Percentiles rank a stretch among this genome's conserved stretches.
Evolutionary conservation across 1,140 invertebrate genomes (phyloP).

Genomic region (Heterodera schachtii): DNA sequence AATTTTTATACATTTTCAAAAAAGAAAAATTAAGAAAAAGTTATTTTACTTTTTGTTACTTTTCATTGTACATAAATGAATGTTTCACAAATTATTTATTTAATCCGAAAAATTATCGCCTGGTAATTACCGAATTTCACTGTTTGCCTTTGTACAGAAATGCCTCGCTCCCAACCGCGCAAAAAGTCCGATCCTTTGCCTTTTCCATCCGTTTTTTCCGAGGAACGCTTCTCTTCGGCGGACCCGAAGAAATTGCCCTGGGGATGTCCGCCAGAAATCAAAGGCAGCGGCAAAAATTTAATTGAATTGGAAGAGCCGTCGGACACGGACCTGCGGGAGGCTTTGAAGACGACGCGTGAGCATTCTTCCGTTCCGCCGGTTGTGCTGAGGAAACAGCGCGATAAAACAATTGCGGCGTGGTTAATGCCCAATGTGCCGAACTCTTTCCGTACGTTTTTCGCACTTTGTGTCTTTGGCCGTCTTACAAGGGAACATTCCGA

Average conservation of each 20-base stretch:
- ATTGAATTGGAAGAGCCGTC: neutral
- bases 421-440: neutral
- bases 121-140: too few species aligned
- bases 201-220: too few species aligned
- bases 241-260: neutral
- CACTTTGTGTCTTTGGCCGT: too few species aligned
- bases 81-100: too few species aligned
- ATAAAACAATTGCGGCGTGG: neutral
- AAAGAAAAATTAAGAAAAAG: neutral
- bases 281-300: neutral
- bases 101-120: too few species aligned
- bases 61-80: neutral
- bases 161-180: neutral
- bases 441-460: constrained; percentile 2
- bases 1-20: constrained; percentile 3
- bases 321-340: neutral
- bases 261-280: neutral
- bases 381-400: too few species aligned
- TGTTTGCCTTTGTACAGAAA: neutral
- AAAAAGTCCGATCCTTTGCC: neutral
- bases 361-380: neutral
- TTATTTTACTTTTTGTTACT: neutral
- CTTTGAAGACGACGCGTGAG: neutral
- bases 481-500: too few species aligned
- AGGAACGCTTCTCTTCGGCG: too few species aligned